A percentile compares a stretch with the other conserved stretches of the same genome.
Conservation (phyloP, 2,113 vertebrate genomes). For the Pimephales promelas region DNA sequence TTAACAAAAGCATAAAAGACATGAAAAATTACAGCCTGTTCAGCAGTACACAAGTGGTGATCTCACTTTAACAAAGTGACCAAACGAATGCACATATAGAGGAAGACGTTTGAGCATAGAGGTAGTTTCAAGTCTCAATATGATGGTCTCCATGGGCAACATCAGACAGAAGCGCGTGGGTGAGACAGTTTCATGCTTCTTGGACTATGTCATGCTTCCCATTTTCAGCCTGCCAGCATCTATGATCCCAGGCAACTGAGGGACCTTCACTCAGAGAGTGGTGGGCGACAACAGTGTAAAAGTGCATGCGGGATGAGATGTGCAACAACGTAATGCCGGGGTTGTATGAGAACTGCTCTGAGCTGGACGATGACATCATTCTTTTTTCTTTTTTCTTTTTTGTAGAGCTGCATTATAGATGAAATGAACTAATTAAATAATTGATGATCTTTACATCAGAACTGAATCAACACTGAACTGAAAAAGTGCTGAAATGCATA, state of each 20-base stretch:
- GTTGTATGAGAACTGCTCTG: too few species aligned
- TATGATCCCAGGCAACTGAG: slow-evolving; percentile 33
- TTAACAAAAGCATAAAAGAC: neutral
- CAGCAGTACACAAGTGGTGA: slow-evolving; percentile 29
- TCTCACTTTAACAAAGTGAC: slow-evolving; percentile 43
- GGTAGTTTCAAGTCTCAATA: neutral
- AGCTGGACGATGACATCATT: too few species aligned
- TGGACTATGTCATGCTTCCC: slow-evolving; percentile 31
- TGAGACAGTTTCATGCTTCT: slow-evolving; percentile 42
- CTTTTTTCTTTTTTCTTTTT: too few species aligned
- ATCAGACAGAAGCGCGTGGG: slow-evolving; percentile 31
- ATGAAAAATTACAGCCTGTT: neutral
- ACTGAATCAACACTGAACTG: too few species aligned
- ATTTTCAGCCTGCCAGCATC: slow-evolving; percentile 50
- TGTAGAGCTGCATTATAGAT: too few species aligned
- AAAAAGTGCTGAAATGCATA: too few species aligned
- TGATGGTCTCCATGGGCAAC: slow-evolving; percentile 29
- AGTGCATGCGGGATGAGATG: neutral
- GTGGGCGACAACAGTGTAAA: neutral
- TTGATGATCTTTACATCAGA: too few species aligned
- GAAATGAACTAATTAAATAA: too few species aligned
- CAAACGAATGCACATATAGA: slow-evolving; percentile 26
- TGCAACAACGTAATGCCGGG: slow-evolving; percentile 20
- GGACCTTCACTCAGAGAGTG: slow-evolving; percentile 45
- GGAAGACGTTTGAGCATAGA: neutral